Evolutionary conservation across 2,797 vertebrate genomes (phyloP), one percentile per base, ranked within the genome.

Genomic region (Apodemus agrarius): DNA sequence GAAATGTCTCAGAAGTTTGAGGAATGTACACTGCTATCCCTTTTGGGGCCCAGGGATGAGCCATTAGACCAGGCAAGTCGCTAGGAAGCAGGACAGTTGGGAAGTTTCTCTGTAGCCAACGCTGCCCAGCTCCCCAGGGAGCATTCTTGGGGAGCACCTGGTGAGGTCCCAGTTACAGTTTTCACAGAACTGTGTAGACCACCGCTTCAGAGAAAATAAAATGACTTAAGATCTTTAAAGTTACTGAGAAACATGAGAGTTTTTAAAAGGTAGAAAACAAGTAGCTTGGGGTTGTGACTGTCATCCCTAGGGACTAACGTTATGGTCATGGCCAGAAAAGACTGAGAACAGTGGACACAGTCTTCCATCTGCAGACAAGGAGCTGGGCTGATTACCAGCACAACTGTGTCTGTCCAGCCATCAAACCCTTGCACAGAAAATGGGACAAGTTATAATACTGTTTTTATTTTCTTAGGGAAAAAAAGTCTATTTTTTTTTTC

Each of bases 151-250:
- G 63, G 63, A 59, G 61, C 21, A 81, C 74, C 82, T 76, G 17
- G 22, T 63, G n/a, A 82, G 34, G 93, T 37, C 46, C 2, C 79
- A 14, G 21, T 16, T 52, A 29, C 76, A 59, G 65, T 96, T 91
- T 95, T 93, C n/a, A 65, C 52, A 90, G 79, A 90, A 84, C 69
- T 6, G 46, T 22, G 83, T 76, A 37, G 72, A 89, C n/a, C 86
- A 69, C n/a, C 90, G 5, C 90, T 95, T 65, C 40, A 81, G 76
- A 92, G 90, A 76, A 96, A 92, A 96, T 86, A 74, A 90, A 92
- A 91, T n/a, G 63, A 88, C 40, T 57, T 46, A 75, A 92, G 91
- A 90, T 87, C 43, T 93, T 93, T 34, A 69, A 91, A 63, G 76
- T 94, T 92, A 76, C 40, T 46, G 63, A 90, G 80, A 80, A 87